phyloP scores from a whole-genome alignment of 2,888 invertebrate genomes.

The Matsumyia berberina region DNA sequence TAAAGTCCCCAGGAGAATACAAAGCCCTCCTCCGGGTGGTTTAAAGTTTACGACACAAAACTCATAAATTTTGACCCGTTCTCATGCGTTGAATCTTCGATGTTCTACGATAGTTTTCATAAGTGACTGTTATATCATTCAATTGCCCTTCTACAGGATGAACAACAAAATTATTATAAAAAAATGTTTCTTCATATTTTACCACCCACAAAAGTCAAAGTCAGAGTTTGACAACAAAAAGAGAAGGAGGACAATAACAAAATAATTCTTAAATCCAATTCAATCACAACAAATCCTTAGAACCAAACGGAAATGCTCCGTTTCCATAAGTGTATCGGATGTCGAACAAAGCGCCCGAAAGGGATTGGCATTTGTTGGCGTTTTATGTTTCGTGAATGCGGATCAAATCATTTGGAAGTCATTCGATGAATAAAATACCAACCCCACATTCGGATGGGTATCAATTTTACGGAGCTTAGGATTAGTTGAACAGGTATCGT shows the following conservation, averaged over 20 bases:
- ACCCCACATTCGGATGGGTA: conserved; percentile 43
- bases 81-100: conserved; percentile 35
- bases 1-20: conserved; percentile 35
- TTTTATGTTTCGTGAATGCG: conserved; percentile 76
- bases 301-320: conserved; percentile 52
- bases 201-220: conserved; percentile 32
- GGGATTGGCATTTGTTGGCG: conserved; percentile 65
- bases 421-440: conserved; percentile 69
- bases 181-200: too few relatives aligned
- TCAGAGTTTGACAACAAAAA: conserved; percentile 20
- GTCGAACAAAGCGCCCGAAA: conserved; percentile 64
- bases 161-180: conserved; percentile 3
- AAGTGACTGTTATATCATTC: conserved; percentile 42
- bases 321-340: conserved; percentile 70
- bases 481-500: conserved; percentile 63
- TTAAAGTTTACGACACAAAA: conserved; percentile 62
- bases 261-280: conserved; percentile 66
- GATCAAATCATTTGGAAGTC: conserved; percentile 75
- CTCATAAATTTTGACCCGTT: conserved; percentile 57
- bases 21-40: conserved; percentile 44
- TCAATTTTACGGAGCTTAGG: conserved; percentile 73
- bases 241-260: conserved; percentile 27
- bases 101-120: conserved; percentile 25
- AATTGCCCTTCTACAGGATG: conserved; percentile 48
- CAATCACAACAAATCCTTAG: conserved; percentile 70